phyloP scores from a whole-genome alignment of 2,888 invertebrate species.

The Pomacea canaliculata region DNA sequence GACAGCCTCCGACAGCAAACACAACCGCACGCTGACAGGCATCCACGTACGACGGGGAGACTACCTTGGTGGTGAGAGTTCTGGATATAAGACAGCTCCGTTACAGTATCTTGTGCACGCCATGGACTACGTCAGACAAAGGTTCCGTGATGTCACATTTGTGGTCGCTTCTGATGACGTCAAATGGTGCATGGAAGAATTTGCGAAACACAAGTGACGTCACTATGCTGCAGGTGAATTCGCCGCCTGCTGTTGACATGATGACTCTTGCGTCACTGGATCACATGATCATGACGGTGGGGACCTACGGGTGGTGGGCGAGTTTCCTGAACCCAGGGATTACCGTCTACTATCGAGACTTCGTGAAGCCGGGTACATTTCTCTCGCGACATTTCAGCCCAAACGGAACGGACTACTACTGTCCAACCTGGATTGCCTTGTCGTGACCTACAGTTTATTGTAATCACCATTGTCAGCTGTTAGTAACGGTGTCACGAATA shows the following conservation, averaged over 20 bases:
- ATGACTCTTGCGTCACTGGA: constrained; percentile 45
- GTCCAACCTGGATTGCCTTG: neutral
- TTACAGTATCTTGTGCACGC: constrained; percentile 37
- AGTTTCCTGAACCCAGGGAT: neutral
- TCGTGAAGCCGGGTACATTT: neutral
- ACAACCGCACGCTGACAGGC: too few relatives aligned
- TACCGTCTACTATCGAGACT: neutral
- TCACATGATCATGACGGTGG: constrained; percentile 49
- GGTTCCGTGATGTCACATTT: constrained; percentile 36
- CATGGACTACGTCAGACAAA: constrained; percentile 33
- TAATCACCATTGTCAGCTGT: too few relatives aligned
- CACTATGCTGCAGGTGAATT: constrained; percentile 6
- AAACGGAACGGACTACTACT: neutral
- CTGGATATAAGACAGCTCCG: constrained; percentile 37
- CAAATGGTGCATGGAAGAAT: constrained; percentile 31
- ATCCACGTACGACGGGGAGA: constrained; percentile 12
- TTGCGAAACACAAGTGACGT: constrained; percentile 6
- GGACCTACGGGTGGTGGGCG: constrained; percentile 35
- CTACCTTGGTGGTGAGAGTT: neutral
- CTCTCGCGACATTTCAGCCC: neutral
- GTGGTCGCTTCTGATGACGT: constrained; percentile 41
- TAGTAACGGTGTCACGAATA: too few relatives aligned
- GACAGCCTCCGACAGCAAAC: too few relatives aligned
- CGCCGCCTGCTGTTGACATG: constrained; percentile 36
- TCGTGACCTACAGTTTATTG: too few relatives aligned